Evolutionary conservation across 1,140 invertebrate genomes (phyloP), one percentile per base, ranked within the genome.

Genomic region (Dinoponera quadriceps): DNA sequence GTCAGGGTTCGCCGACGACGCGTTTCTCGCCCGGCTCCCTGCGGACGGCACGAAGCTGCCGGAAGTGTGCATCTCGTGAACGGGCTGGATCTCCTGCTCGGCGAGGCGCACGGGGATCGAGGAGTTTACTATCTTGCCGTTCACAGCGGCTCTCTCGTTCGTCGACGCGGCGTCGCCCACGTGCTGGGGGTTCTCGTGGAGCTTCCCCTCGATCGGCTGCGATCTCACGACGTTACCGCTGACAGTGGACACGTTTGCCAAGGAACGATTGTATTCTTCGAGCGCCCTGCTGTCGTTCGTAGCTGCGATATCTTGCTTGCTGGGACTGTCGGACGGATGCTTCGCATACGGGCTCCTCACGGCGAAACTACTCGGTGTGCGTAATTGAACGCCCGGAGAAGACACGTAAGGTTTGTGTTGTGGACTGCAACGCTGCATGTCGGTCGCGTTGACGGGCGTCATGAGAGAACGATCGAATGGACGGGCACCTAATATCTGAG

Each of bases 351-450:
- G 18, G 33, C 4, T 59, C 91, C 93, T 93, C 22, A 82, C 66
- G 5, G 93, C 86, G n/a, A 94, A 94, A 88, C 92, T 94, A 63
- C 92, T 94, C 11, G 94, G 94, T 22, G 91, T 94, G n/a, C 92
- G 92, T 72, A 94, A 88, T 85, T 93, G 48, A 87, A 85, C 59
- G 68, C 82, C 72, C n/a, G 48, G 54, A 1, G 57, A 25, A 77
- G 62, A 14, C 38, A 86, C n/a, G 38, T 72, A 74, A 54, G 84
- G 33, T 83, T 89, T 91, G 51, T 91, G 85, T 16, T 93, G 88
- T 3, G 90, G 85, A 85, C 88, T 91, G 27, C 81, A 88, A 25
- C 44, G 89, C 72, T 93, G 90, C 81, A 92, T 90, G 63, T 94
- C 91, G 7, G 91, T 90, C 7, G 92, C 90, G 88, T 94, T 93